A percentile compares a stretch with the other conserved stretches of the same genome.
These are phyloP conservation scores for Microplitis manilae DNA, from an alignment of 2,888 invertebrate species.

Conservation along the genomic window DNA sequence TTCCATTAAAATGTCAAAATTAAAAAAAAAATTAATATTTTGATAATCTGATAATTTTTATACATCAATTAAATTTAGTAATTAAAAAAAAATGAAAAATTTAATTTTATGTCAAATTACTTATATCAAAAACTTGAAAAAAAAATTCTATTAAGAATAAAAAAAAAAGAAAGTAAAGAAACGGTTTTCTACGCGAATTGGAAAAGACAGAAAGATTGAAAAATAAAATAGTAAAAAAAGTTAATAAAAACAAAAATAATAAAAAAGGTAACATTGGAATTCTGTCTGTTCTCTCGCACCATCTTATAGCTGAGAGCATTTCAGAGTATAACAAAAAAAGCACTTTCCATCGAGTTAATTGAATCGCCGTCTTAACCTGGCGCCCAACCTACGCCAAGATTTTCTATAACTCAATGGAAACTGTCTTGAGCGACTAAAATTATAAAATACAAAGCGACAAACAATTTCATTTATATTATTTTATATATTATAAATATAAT, in stretches of 20 bases:
- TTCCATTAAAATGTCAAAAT: constrained; percentile 19
- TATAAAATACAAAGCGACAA: constrained; percentile 53
- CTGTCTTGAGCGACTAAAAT: constrained; percentile 59
- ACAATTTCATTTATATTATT: too few relatives aligned
- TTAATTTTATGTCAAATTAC: neutral
- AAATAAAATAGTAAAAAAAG: constrained; percentile 5
- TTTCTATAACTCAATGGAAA: constrained; percentile 67
- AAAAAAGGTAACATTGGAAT: constrained; percentile 32
- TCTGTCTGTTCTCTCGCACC: constrained; percentile 47
- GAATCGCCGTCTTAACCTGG: constrained; percentile 53
- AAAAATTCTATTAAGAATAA: constrained; percentile 3
- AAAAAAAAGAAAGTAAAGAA: constrained; percentile 9
- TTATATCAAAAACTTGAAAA: constrained; percentile 16
- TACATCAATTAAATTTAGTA: too few relatives aligned
- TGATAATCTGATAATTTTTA: too few relatives aligned
- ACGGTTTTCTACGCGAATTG: constrained; percentile 25
- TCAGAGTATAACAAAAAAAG: constrained; percentile 48
- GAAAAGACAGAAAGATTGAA: constrained; percentile 5
- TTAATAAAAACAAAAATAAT: constrained; percentile 14
- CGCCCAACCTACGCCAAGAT: constrained; percentile 28
- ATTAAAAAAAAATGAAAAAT: constrained; percentile 10
- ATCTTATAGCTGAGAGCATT: constrained; percentile 45
- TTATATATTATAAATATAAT: too few relatives aligned
- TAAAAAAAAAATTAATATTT: neutral
- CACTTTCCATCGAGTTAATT: constrained; percentile 71